Percentiles rank a stretch among this genome's conserved stretches.
These are phyloP conservation scores for Barypeithes pellucidus DNA, from an alignment of 2,888 invertebrate species.

Conservation along the genomic window DNA sequence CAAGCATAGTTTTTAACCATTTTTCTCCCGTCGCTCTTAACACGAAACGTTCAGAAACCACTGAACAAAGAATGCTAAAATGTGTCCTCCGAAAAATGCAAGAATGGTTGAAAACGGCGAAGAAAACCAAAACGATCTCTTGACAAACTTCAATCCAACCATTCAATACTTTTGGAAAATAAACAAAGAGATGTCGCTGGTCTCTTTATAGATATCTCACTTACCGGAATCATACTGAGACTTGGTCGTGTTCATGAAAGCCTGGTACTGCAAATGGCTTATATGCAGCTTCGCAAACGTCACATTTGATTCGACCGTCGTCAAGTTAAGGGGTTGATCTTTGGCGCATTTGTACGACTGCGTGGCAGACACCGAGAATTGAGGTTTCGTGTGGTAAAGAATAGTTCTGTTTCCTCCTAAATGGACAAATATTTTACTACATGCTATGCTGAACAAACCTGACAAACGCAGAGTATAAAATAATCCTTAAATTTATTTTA, in stretches of 20 bases:
- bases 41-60: no score
- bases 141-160: no score
- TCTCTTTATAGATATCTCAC: neutral
- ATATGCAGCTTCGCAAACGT: conserved; percentile 74
- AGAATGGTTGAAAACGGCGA: no score
- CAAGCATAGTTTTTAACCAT: no score
- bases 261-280: conserved; percentile 81
- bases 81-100: no score
- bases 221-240: conserved; percentile 77
- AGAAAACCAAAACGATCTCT: no score
- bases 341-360: conserved; percentile 84
- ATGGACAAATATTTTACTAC: neutral
- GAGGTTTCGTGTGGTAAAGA: conserved; percentile 69
- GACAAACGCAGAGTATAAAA: no score
- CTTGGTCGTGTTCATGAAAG: conserved; percentile 76
- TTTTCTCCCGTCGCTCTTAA: no score
- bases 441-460: neutral
- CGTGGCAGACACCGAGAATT: conserved; percentile 76
- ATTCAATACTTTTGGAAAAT: no score
- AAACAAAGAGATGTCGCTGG: no score
- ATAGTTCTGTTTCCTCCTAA: conserved; percentile 19
- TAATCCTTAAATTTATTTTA: no score
- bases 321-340: conserved; percentile 75
- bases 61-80: no score
- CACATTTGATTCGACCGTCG: conserved; percentile 61